Evolutionary conservation across 2,888 invertebrate genomes (phyloP).

Genomic region (Heteropelma amictum): DNA sequence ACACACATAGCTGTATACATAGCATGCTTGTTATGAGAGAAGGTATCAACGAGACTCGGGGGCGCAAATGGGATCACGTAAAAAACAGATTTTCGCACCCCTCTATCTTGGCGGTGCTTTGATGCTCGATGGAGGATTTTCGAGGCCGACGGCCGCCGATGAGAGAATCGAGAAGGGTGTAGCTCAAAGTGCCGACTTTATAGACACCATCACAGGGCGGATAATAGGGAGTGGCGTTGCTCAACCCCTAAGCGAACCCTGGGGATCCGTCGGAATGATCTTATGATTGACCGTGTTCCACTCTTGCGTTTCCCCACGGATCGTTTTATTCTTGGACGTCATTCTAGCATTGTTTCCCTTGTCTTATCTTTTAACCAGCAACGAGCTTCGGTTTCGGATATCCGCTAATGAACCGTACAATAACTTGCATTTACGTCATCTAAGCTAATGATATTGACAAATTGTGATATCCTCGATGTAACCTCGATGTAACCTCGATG

Average conservation of each 20-base stretch:
- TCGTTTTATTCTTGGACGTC: constrained; percentile 66
- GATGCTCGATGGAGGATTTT: constrained; percentile 61
- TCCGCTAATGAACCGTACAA: neutral
- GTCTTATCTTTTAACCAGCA: neutral
- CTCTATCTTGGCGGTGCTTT: constrained; percentile 52
- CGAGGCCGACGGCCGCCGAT: constrained; percentile 63
- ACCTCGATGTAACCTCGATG: too few relatives aligned
- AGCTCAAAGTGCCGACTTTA: constrained; percentile 27
- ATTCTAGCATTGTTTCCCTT: constrained; percentile 33
- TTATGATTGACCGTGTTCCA: constrained; percentile 77
- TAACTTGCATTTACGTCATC: too few relatives aligned
- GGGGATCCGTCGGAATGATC: constrained; percentile 74
- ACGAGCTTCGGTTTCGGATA: neutral
- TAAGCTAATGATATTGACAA: too few relatives aligned
- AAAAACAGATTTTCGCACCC: constrained; percentile 74
- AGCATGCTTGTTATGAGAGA: constrained; percentile 15
- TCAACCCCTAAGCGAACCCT: constrained; percentile 72
- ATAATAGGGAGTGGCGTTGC: constrained; percentile 52
- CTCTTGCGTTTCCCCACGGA: constrained; percentile 70
- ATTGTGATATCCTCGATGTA: too few relatives aligned
- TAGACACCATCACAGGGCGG: constrained; percentile 33
- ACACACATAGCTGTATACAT: constrained; percentile 42
- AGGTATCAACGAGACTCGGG: constrained; percentile 70
- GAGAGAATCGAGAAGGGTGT: constrained; percentile 59
- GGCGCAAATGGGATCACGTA: constrained; percentile 75